Evolutionary conservation across 2,888 invertebrate genomes (phyloP).

Genomic region (Synanthedon vespiformis): DNA sequence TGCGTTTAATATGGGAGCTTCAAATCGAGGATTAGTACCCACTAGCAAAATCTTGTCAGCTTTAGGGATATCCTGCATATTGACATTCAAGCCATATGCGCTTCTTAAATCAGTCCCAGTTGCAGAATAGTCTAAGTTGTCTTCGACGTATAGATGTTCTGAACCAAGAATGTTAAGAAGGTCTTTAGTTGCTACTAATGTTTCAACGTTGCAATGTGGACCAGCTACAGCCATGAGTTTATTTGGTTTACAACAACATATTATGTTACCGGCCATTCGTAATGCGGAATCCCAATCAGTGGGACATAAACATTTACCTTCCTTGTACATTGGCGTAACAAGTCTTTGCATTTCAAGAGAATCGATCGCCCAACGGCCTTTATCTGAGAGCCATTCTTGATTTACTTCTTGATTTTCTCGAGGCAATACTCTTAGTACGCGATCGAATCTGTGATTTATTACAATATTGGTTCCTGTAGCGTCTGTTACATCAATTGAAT

Average conservation of each 20-base stretch:
- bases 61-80: constrained; percentile 77
- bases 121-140: constrained; percentile 24
- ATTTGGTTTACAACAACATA: constrained; percentile 72
- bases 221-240: constrained; percentile 55
- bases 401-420: constrained; percentile 72
- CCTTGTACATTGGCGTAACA: constrained; percentile 89
- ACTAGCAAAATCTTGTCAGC: constrained; percentile 92
- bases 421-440: constrained; percentile 45
- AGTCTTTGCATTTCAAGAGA: constrained; percentile 95
- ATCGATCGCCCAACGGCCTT: constrained; percentile 96
- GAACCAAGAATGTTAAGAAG: constrained; percentile 44
- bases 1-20: constrained; percentile 95
- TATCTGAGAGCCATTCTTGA: constrained; percentile 99
- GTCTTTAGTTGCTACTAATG: constrained; percentile 51
- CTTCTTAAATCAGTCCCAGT: constrained; percentile 36
- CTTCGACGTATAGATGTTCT: constrained; percentile 43
- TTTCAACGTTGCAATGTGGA: constrained; percentile 48
- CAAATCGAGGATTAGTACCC: constrained; percentile 97
- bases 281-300: constrained; percentile 96
- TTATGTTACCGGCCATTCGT: constrained; percentile 72
- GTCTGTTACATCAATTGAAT: constrained; percentile 58
- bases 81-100: constrained; percentile 53
- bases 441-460: constrained; percentile 41
- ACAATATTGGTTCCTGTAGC: constrained; percentile 56
- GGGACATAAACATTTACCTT: constrained; percentile 76